Percentiles rank a stretch among this genome's conserved stretches.
phyloP scores from a whole-genome alignment of 2,113 vertebrate species.

The Trematocara macrostoma region DNA sequence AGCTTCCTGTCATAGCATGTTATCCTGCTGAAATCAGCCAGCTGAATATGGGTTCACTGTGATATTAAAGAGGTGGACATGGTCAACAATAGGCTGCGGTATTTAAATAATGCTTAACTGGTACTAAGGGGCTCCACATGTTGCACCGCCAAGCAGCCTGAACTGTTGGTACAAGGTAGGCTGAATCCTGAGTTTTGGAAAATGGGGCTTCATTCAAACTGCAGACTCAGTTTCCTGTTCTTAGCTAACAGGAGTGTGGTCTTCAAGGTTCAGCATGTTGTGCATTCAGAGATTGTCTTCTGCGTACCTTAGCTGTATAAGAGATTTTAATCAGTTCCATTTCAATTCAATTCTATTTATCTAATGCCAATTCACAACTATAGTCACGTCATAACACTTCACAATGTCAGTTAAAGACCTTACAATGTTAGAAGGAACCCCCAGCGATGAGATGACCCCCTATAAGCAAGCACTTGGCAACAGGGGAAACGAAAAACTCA shows the following conservation, averaged over 20 bases:
- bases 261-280: not conserved
- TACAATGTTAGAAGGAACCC: not conserved
- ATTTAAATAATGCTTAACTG: not conserved
- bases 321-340: accelerated
- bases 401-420: not conserved
- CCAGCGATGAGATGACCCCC: not conserved
- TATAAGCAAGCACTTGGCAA: accelerated
- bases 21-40: not conserved
- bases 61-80: not conserved
- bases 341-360: not conserved
- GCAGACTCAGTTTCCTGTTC: not conserved
- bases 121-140: accelerated
- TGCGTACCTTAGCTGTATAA: not conserved
- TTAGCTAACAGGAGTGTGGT: not conserved
- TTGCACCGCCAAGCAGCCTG: accelerated
- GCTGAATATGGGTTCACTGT: not conserved
- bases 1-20: not conserved
- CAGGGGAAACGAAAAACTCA: accelerated
- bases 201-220: not conserved
- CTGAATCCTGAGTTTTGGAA: not conserved
- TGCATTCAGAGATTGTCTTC: not conserved
- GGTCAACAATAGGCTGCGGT: not conserved
- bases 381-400: not conserved
- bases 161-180: not conserved
- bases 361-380: not conserved